Percentiles rank a stretch among this genome's conserved stretches.
Conservation (phyloP, 1,140 invertebrate species). For the Notospermus geniculatus region DNA sequence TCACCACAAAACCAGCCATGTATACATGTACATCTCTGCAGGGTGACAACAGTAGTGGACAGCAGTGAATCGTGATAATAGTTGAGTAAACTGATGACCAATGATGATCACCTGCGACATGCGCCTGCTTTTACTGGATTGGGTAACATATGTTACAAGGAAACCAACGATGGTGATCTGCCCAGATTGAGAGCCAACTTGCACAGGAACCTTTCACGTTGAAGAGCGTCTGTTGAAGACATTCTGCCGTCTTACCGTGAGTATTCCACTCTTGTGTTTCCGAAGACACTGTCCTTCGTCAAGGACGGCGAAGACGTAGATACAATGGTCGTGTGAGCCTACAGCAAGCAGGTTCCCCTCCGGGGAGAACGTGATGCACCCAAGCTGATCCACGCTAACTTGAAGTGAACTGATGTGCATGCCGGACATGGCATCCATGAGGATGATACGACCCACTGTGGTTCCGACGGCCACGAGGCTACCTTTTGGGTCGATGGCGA, state of each 20-base stretch:
- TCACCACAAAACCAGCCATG: too few relatives aligned
- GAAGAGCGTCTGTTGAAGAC: too few relatives aligned
- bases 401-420: slow-evolving; percentile 76
- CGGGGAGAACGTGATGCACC: slow-evolving; percentile 75
- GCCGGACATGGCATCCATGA: slow-evolving; percentile 80
- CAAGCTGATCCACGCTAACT: slow-evolving; percentile 78
- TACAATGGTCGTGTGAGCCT: slow-evolving; percentile 82
- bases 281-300: slow-evolving; percentile 72
- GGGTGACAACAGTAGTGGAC: too few relatives aligned
- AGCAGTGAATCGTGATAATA: too few relatives aligned
- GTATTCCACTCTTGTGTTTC: slow-evolving; percentile 69
- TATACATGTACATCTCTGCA: too few relatives aligned
- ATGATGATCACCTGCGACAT: too few relatives aligned
- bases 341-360: slow-evolving; percentile 77
- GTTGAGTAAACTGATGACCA: too few relatives aligned
- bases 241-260: slow-evolving; percentile 6
- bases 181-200: too few relatives aligned
- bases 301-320: slow-evolving; percentile 74
- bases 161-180: too few relatives aligned
- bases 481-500: slow-evolving; percentile 58
- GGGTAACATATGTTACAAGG: too few relatives aligned
- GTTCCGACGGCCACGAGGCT: slow-evolving; percentile 53
- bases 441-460: slow-evolving; percentile 80
- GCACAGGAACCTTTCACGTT: too few relatives aligned
- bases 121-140: too few relatives aligned